Base-by-base conservation (phyloP, 2,113 vertebrate species). In the Pseudorhombus dupliciocellatus region DNA sequence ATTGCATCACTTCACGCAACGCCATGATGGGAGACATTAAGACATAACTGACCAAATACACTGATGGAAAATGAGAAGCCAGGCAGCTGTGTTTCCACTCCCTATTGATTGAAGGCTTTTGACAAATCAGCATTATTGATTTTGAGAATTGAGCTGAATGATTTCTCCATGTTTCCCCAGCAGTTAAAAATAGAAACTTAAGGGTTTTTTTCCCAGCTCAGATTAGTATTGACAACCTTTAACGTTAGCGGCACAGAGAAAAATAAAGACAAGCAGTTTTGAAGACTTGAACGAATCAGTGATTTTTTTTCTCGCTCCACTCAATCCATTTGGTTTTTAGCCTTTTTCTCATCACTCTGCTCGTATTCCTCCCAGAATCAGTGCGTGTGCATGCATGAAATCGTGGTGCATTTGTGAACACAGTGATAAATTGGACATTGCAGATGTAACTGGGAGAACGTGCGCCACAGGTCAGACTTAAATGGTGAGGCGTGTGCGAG, bases 351-450 rank as follows among this genome's bases (percentile, higher is more conserved):
- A 59, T 63, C 34, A 7, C 5, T 6, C 26, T 5, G 14, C 20
- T 11, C 3, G 3, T 20, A 28, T 22, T 61, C 24, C 31, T 53
- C 54, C 20, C 37, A 16, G 51, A 24, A 15, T 16, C 1, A 8
- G 52, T 37, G 0, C 5, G 42, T 60, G 73, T 51, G 7, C 9
- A 2, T n/a, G 81, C 52, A 81, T 79, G 25, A 48, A 20, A 80
- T 31, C 58, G 37, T 34, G 25, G 26, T 61, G 57, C 34, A 22
- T 53, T 34, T 70, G 28, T 50, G 42, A 70, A 67, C 68, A 62
- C 60, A 15, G 72, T 37, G 48, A 59, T 66, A 55, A 70, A 71
- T 74, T 73, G 28, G 18, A 66, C 65, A 64, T 31, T 31, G 31
- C 25, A 16, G 25, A 64, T 74, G 62, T 34, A 70, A 75, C 61